Base-by-base conservation (phyloP, 2,797 vertebrate species). In the Tadarida brasiliensis region DNA sequence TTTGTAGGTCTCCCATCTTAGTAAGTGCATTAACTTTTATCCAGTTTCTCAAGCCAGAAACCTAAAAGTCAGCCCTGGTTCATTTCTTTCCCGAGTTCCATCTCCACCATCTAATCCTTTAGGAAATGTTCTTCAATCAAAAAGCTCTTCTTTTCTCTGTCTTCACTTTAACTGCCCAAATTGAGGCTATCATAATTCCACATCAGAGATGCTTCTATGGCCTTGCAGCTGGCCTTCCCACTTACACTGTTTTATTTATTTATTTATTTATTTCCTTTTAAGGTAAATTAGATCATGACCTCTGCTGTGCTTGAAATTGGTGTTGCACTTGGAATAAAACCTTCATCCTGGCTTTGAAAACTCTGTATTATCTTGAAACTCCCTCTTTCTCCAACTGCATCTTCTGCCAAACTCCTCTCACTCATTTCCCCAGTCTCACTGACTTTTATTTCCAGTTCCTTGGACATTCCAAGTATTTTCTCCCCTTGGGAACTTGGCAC, bases 211-310 rank as follows among this genome's bases (percentile, higher is more conserved):
- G 12, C 39, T 35, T 7, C 19, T 28, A 2, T 11, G n/a, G 20
- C 17, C 4, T 71, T 44, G 56, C 61, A 59, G 65, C 47, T 84
- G 19, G 47, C n/a, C 70, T 74, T 26, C 39, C 15, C 19, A 22
- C 12, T 11, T 76, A 65, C 5, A 16, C 1, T 70, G 16, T 22
- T 30, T 24, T 20, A 7, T 24, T 7, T 59, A 2, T 59, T 12
- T 61, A 84, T 56, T 30, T 22, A 74, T n/a, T 71, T 12, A 28
- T 26, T n/a, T 16, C n/a, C 15, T 70, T 68, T 65, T 70, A 67
- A 76, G 54, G 57, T 87, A 77, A 95, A 90, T 92, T 96, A 74
- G n/a, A 87, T 85, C 47, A 33, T 47, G 65, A 51, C 20, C 86
- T 77, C 39, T 91, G n/a, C 10, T 24, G 1, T 17, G 68, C 44